Evolutionary conservation across 2,113 vertebrate species (phyloP), one percentile per base, ranked within the genome.

Genomic region (Perccottus glenii): DNA sequence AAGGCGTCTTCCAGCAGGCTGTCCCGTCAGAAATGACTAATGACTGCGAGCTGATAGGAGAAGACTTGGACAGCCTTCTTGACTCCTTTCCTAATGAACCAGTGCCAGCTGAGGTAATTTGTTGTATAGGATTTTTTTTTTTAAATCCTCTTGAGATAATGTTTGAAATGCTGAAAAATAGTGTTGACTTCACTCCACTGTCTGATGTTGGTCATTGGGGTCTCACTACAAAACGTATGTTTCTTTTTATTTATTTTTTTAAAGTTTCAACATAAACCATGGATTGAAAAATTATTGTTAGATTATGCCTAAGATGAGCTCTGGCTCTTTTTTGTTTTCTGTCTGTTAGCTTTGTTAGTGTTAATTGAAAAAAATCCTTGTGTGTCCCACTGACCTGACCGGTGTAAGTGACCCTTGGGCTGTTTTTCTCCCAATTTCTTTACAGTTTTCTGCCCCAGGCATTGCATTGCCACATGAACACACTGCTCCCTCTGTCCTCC

Each of bases 1-100:
- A 72, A 77, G 27, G 50, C 56, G 60, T 69, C 89, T 56, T 0
- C 74, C 89, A 67, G 70, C 78, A 0, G 81, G 77, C 45, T 4
- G 7, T 27, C 44, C 11, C 57, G 6, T 27, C 38, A 2, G 92
- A 93, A 0, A 68, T 73, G 11, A 93, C 94, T 77, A 92, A 92
- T 4, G 96, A 96, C n/a, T 92, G 85, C 0, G 96, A 96, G 40
- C 84, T 97, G 75, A 93, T 98, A 44, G 96, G 94, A 44, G 96
- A 96, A 0, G 96, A 99, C 82, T 79, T 99, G 64, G 97, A 99
- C 83, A 93, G 88, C 2, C 92, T 98, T 35, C 91, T 99, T 52
- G 97, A 98, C 85, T 93, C 86, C 47, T 75, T 94, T 0, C 81
- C 92, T 0, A 85, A 92, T 33, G 86, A 89, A 5, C 83, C 90